phyloP scores from a whole-genome alignment of 2,888 invertebrate species.

The Thecocarcelia acutangulata region DNA sequence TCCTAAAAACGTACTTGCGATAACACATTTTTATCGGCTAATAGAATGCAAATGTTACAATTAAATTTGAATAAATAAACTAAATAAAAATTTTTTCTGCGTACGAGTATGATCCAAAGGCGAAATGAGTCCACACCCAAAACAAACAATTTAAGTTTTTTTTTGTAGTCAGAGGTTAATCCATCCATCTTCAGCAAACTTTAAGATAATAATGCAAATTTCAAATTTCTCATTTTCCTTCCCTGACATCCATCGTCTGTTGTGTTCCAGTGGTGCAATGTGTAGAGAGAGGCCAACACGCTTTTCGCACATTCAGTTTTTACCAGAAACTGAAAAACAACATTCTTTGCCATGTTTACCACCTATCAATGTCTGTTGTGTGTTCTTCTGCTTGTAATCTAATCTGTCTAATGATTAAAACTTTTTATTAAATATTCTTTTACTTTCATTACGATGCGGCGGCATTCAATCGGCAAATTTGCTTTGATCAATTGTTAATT shows the following conservation, averaged over 20 bases:
- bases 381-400: conserved; percentile 12
- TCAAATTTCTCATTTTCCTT: neutral
- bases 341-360: neutral
- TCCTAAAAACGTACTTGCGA: no score
- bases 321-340: neutral
- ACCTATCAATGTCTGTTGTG: neutral
- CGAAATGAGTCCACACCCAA: no score
- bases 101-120: no score
- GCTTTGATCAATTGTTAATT: conserved; percentile 72
- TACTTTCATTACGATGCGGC: conserved; percentile 22
- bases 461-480: conserved; percentile 39
- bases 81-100: no score
- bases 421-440: conserved; percentile 28
- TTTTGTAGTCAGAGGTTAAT: no score
- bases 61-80: no score
- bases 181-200: no score
- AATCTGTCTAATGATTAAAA: conserved; percentile 44
- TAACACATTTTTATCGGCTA: no score
- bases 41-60: no score
- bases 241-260: neutral
- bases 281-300: conserved; percentile 15
- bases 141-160: no score
- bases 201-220: no score
- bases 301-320: conserved; percentile 8
- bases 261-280: neutral